Evolutionary conservation across 2,113 vertebrate genomes (phyloP), one percentile per base, ranked within the genome.

Genomic region (Oncorhynchus gorbuscha): DNA sequence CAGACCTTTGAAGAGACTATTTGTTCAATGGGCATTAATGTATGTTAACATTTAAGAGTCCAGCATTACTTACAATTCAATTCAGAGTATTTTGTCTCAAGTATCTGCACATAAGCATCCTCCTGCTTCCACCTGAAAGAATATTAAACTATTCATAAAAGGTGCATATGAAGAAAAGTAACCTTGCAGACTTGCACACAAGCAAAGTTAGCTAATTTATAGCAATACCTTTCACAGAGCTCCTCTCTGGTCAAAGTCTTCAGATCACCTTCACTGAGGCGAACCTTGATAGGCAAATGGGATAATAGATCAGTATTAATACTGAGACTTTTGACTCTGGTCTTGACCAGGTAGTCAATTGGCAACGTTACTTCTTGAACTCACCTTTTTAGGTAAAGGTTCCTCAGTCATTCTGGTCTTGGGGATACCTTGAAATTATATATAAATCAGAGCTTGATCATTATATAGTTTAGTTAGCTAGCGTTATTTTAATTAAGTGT

Each of bases 351-450:
- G 39, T 45, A 45, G 59, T 22, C 18, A 62, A 8, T 13, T 62
- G 20, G 6, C 7, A 35, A 35, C 4, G 51, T 7, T 55, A 76
- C 59, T 73, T 30, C 73, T 32, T 32, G 67, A 30, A 78, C 92
- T 88, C 91, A 96, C 96, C 94, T 96, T 97, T 91, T 97, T 97
- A 71, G 95, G 96, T 80, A 97, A 95, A 89, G 96, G 96, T 92
- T 97, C 96, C 91, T 97, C 96, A 82, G 96, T 96, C 95, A 97
- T 97, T 86, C 92, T 96, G 73, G 18, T 59, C 20, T 16, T n/a
- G 3, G 18, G 14, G 32, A 35, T n/a, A 35, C 26, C 67, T n/a
- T 66, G 26, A 67, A 69, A 28, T 16, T 16, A 67, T 20, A 11
- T 8, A 32, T 12, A 69, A 30, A 35, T 39, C 30, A 14, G 67